These are phyloP conservation scores for Archaeoteleia sp. DNA, from an alignment of 2,888 invertebrate genomes.

Conservation along the genomic window DNA sequence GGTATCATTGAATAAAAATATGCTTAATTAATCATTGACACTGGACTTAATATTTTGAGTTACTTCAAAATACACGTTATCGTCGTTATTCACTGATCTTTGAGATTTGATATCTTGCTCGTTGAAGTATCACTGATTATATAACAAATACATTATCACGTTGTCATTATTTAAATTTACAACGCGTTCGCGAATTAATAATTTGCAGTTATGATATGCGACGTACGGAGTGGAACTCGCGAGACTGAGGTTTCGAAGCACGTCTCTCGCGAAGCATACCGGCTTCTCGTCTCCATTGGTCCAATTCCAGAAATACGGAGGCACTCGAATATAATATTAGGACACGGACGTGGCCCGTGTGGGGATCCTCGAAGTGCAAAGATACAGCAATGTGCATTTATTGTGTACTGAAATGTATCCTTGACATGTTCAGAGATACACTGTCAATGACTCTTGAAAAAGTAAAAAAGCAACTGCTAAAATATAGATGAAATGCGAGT, in stretches of 20 bases:
- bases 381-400: conserved; percentile 49
- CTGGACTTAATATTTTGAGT: no score
- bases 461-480: no score
- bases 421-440: conserved; percentile 32
- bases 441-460: conserved; percentile 42
- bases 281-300: conserved; percentile 56
- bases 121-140: background rate
- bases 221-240: conserved; percentile 62
- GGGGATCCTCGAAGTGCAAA: conserved; percentile 56
- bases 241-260: conserved; percentile 68
- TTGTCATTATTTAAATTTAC: background rate
- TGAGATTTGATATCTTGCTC: background rate
- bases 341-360: conserved; percentile 60
- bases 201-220: conserved; percentile 40
- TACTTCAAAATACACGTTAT: no score
- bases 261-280: conserved; percentile 51
- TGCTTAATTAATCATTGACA: no score
- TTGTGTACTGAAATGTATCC: conserved; percentile 42
- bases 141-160: no score
- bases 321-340: conserved; percentile 71
- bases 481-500: no score
- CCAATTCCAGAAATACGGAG: conserved; percentile 75
- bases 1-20: no score
- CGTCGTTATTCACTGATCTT: no score
- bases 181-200: conserved; percentile 28